Evolutionary conservation across 2,888 invertebrate species (phyloP), one percentile per base, ranked within the genome.

Genomic region (Helleia helle): DNA sequence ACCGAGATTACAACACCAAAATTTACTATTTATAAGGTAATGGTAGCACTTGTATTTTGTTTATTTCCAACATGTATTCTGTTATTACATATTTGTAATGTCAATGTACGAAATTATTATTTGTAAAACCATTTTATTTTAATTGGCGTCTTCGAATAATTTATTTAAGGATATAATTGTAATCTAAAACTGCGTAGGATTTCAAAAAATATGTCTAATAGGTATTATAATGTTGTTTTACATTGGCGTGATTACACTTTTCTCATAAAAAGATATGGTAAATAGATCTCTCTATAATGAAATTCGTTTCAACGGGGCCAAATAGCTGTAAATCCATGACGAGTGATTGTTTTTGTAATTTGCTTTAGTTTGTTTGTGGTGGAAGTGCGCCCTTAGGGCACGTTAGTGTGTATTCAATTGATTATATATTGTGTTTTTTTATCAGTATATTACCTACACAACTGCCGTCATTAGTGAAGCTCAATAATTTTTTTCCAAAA

Each of bases 271-370:
- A 11, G 15, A 18, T 11, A n/a, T 17, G 31, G 9, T 17, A 56
- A 66, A 62, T 59, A 62, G 69, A 71, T 76, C 69, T 72, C 63
- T 62, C 60, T 63, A 65, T 63, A 65, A 6, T 9, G 18, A n/a
- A 5, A 15, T 69, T 71, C 62, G 63, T 77, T 80, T 76, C 71
- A 65, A 70, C 62, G 81, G 81, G 81, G 80, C 81, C 81, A 81
- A 81, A 79, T 81, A 81, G 75, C 59, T 76, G 51, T 72, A 66
- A 61, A 70, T 75, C 80, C 81, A 81, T 80, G 80, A 81, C 80
- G 76, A 79, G 74, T 75, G 74, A 75, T 66, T 67, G 66, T 51
- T 49, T 50, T 43, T 47, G 46, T 46, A 40, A 44, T 30, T 43
- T 49, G 43, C 30, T 43, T 46, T 40, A 38, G 41, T 42, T 22